Evolutionary conservation across 2,113 vertebrate species (phyloP).

Genomic region (Macquaria australasica): DNA sequence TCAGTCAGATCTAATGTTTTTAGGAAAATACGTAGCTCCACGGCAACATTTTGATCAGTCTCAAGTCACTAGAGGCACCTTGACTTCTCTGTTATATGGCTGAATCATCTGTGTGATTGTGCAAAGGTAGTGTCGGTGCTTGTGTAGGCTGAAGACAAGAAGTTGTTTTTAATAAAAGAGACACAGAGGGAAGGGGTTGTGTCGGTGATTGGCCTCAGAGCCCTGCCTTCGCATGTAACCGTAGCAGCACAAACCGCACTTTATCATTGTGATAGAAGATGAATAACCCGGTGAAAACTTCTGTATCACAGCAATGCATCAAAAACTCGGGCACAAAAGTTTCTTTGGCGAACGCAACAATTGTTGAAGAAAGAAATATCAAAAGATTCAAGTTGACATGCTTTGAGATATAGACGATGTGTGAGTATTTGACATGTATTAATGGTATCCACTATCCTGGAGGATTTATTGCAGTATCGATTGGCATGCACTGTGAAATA

Average conservation of each 20-base stretch:
- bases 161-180: conserved; percentile 44
- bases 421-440: conserved; percentile 25
- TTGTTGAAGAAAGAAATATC: not conserved
- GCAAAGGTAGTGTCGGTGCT: not conserved
- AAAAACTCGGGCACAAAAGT: not conserved
- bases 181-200: conserved; percentile 11
- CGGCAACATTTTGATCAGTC: conserved; percentile 17
- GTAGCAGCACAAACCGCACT: conserved; percentile 24
- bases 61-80: conserved; percentile 15
- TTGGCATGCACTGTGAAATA: conserved; percentile 20
- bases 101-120: not conserved
- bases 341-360: not conserved
- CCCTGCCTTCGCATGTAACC: conserved; percentile 37
- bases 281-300: conserved; percentile 13
- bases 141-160: conserved; percentile 14
- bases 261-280: conserved; percentile 51
- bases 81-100: conserved; percentile 36
- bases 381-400: not conserved
- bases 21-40: not conserved
- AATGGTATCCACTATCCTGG: not conserved
- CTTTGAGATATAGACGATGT: conserved; percentile 2
- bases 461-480: conserved; percentile 52
- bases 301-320: conserved; percentile 31
- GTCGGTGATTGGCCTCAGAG: conserved; percentile 42
- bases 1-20: not conserved